phyloP scores from a whole-genome alignment of 1,140 invertebrate genomes.

The Ylistrum balloti region DNA sequence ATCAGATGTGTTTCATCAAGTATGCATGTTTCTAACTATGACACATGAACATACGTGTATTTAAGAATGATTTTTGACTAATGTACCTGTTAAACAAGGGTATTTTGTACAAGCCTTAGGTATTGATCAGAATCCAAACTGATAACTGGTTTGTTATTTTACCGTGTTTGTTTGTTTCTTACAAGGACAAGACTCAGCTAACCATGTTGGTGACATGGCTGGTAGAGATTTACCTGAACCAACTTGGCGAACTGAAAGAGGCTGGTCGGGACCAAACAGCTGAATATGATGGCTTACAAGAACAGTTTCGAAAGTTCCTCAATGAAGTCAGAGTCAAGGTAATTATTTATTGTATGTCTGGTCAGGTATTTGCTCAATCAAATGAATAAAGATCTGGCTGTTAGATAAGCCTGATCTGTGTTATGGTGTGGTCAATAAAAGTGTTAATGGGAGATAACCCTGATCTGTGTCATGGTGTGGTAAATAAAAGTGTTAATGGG shows the following conservation, averaged over 20 bases:
- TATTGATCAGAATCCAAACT: no score
- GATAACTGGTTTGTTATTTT: no score
- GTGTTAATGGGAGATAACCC: not conserved
- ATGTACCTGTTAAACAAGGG: no score
- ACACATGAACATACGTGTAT: no score
- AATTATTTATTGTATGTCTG: constrained; percentile 16
- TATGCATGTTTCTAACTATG: no score
- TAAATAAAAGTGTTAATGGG: not conserved
- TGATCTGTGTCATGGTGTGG: not conserved
- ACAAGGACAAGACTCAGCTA: constrained; percentile 88
- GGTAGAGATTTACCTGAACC: constrained; percentile 94
- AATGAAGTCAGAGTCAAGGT: constrained; percentile 76
- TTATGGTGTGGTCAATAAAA: not conserved
- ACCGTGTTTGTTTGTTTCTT: no score
- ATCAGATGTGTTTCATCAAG: no score
- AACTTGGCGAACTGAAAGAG: constrained; percentile 88
- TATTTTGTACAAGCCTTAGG: no score
- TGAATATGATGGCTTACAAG: constrained; percentile 88
- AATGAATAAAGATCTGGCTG: no score
- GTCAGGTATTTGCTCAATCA: not conserved
- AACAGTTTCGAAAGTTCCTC: constrained; percentile 86
- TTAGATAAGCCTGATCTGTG: not conserved
- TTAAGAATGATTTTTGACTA: no score
- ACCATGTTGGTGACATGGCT: constrained; percentile 97
- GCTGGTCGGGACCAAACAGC: constrained; percentile 84